A percentile compares a stretch with the other conserved stretches of the same genome.
Conservation (phyloP, 1,140 invertebrate species). For the Neelides sp. region DNA sequence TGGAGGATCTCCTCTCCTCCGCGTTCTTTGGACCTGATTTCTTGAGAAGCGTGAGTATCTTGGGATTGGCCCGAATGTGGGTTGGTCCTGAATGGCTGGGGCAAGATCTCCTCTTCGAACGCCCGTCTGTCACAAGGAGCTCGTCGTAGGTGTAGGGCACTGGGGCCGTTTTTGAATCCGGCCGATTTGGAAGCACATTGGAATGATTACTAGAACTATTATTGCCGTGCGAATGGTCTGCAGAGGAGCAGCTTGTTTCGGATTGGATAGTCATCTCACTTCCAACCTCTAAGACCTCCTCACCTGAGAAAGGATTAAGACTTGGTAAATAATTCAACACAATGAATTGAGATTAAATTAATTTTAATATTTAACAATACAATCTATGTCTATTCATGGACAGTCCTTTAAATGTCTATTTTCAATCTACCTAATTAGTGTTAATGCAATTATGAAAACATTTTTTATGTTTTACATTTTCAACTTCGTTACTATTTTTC, state of each 20-base stretch:
- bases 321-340: no score
- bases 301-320: no score
- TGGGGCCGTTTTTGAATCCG: slow-evolving; percentile 44
- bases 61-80: background rate
- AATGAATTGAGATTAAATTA: no score
- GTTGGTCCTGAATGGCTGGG: background rate
- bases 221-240: slow-evolving; percentile 5
- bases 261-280: slow-evolving; percentile 16
- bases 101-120: slow-evolving; percentile 49
- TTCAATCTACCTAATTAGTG: no score
- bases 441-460: no score
- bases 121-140: slow-evolving; percentile 81
- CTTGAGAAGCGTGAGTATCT: background rate
- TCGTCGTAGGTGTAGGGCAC: slow-evolving; percentile 87
- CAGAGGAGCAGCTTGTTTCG: slow-evolving; percentile 8
- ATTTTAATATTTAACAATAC: no score
- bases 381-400: no score
- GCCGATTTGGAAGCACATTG: slow-evolving; percentile 21
- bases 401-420: no score
- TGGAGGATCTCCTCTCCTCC: slow-evolving; percentile 7
- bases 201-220: slow-evolving; percentile 12
- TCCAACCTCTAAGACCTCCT: slow-evolving; percentile 18
- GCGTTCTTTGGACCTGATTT: background rate
- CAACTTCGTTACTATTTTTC: no score
- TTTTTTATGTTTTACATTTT: no score